phyloP scores from a whole-genome alignment of 1,140 invertebrate genomes.

The Radopholus similis region DNA sequence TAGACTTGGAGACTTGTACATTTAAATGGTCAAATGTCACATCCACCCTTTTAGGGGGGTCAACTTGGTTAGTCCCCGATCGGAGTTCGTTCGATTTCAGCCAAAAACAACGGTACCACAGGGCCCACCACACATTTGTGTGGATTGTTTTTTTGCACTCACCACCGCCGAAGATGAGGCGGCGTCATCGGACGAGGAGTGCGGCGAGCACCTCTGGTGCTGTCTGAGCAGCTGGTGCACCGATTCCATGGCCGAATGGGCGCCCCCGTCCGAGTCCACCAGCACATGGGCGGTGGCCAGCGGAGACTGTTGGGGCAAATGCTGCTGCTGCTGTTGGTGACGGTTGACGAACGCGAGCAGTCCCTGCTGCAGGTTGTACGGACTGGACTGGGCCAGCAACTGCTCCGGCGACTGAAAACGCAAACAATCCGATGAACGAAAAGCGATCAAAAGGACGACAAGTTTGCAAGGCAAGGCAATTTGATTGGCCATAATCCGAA shows the following conservation, averaged over 20 bases:
- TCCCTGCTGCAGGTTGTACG: conserved; percentile 38
- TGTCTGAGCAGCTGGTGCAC: conserved; percentile 44
- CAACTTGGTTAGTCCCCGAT: too few relatives aligned
- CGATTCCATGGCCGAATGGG: conserved; percentile 21
- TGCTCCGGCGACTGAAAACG: conserved; percentile 14
- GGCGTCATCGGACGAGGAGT: not conserved
- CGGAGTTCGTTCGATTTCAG: too few relatives aligned
- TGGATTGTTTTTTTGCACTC: not conserved
- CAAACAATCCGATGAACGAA: not conserved
- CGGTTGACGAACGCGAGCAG: conserved; percentile 46
- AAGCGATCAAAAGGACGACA: too few relatives aligned
- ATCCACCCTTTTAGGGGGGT: too few relatives aligned
- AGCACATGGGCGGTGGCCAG: too few relatives aligned
- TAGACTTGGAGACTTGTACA: too few relatives aligned
- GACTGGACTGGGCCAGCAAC: not conserved
- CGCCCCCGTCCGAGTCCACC: not conserved
- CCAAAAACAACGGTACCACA: too few relatives aligned
- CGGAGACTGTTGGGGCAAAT: not conserved
- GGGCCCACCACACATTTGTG: too few relatives aligned
- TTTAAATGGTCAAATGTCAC: too few relatives aligned
- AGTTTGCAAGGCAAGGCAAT: too few relatives aligned
- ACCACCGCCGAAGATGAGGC: not conserved
- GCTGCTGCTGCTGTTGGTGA: conserved; percentile 23
- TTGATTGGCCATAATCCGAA: too few relatives aligned
- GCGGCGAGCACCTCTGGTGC: not conserved